Conservation (phyloP, 2,797 vertebrate genomes). For the Chloroceryle amazona region DNA sequence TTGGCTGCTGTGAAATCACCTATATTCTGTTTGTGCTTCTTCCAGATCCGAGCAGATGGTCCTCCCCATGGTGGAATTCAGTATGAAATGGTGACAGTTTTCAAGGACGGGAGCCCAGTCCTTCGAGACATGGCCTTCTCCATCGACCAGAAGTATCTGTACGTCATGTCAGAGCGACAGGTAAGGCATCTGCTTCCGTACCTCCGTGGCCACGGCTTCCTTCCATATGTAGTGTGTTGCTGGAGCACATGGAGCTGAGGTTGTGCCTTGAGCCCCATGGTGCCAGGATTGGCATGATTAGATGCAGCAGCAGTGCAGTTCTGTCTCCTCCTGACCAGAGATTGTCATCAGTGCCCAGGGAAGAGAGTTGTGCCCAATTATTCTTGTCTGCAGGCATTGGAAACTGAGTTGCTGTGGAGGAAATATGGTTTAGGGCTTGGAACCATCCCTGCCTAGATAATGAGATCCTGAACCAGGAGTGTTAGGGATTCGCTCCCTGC, state of each 20-base stretch:
- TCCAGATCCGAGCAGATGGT: constrained; percentile 93
- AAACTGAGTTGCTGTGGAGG: neutral
- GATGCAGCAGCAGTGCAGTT: neutral
- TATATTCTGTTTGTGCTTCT: neutral
- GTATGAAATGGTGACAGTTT: constrained; percentile 92
- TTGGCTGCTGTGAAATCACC: neutral
- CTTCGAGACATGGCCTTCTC: constrained; percentile 98
- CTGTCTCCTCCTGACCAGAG: neutral
- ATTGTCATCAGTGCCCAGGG: neutral
- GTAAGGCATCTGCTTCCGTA: constrained; percentile 76
- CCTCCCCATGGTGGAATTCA: constrained; percentile 89
- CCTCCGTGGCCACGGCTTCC: rapidly evolving
- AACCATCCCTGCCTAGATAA: neutral
- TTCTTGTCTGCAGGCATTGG: neutral
- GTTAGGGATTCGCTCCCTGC: rapidly evolving
- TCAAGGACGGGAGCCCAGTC: constrained; percentile 91
- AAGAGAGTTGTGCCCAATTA: neutral
- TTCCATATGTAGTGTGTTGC: rapidly evolving
- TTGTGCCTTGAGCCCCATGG: rapidly evolving
- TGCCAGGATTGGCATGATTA: rapidly evolving
- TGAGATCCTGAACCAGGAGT: neutral
- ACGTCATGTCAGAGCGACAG: constrained; percentile 97
- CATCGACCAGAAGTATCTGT: constrained; percentile 90
- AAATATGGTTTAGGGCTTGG: neutral
- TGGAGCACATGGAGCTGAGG: rapidly evolving